A percentile compares a stretch with the other conserved stretches of the same genome.
phyloP scores from a whole-genome alignment of 1,140 invertebrate genomes.

The Bombus sibiricus region DNA sequence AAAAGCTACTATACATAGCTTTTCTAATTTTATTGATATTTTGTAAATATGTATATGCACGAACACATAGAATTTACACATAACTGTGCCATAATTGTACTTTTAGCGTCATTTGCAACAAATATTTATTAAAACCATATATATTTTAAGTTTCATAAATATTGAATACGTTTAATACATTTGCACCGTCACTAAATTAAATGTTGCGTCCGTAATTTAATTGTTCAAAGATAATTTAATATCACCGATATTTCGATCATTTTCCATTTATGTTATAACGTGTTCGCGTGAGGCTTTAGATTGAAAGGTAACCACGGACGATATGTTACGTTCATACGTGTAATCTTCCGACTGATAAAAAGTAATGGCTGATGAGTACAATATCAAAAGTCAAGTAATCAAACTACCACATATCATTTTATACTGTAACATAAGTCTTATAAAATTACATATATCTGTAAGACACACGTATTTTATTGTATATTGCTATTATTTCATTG shows the following conservation, averaged over 20 bases:
- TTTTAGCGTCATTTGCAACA: neutral
- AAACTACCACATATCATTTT: neutral
- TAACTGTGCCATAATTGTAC: neutral
- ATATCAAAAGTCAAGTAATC: neutral
- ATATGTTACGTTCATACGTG: neutral
- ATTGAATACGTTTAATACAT: neutral
- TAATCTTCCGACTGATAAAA: slow-evolving; percentile 4
- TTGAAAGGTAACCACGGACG: neutral
- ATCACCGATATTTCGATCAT: neutral
- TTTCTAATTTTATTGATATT: too few relatives aligned
- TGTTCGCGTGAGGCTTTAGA: neutral
- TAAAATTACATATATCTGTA: neutral
- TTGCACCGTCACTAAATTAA: too few relatives aligned
- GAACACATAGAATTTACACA: neutral
- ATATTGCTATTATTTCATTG: neutral
- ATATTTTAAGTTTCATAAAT: neutral
- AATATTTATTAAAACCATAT: too few relatives aligned
- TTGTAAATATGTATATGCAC: neutral
- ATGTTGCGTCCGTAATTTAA: neutral
- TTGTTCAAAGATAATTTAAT: neutral
- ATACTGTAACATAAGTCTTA: neutral
- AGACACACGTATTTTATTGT: neutral
- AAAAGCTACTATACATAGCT: too few relatives aligned
- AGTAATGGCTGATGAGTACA: neutral
- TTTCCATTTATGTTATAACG: neutral